Percentiles rank a stretch among this genome's conserved stretches.
phyloP scores from a whole-genome alignment of 1,140 invertebrate species.

The Leptestheria dahalacensis region DNA sequence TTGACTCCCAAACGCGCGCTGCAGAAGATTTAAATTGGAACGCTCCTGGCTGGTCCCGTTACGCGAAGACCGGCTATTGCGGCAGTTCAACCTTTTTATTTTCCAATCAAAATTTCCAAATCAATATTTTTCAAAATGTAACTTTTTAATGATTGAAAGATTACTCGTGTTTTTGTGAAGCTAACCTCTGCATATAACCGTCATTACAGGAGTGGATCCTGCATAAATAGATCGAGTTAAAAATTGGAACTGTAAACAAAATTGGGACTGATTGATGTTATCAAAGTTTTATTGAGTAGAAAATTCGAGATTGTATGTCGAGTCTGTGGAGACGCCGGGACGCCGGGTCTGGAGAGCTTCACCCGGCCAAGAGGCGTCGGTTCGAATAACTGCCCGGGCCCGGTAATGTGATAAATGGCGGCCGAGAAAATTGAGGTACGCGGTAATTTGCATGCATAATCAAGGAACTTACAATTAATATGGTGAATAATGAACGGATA shows the following conservation, averaged over 20 bases:
- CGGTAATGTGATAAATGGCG: background rate
- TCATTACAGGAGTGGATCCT: background rate
- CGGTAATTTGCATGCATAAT: background rate
- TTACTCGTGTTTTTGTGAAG: background rate
- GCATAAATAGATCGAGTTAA: background rate
- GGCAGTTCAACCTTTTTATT: too few species aligned
- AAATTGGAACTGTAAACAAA: background rate
- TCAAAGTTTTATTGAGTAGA: too few species aligned
- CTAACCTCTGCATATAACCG: background rate
- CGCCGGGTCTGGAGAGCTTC: too few species aligned
- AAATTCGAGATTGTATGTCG: too few species aligned
- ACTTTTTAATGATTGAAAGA: too few species aligned
- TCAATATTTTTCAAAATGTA: too few species aligned
- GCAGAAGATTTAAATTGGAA: background rate
- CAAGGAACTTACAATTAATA: background rate
- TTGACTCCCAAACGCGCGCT: background rate
- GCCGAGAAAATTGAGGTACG: background rate
- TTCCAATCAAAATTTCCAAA: background rate
- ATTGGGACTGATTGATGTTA: too few species aligned
- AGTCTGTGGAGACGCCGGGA: too few species aligned
- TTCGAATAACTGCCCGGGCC: too few species aligned
- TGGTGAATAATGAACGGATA: background rate
- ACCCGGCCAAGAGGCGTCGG: too few species aligned
- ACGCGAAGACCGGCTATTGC: background rate
- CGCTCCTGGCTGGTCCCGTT: background rate